A percentile compares a stretch with the other conserved stretches of the same genome.
These are phyloP conservation scores for Aegithalos caudatus DNA, from an alignment of 2,113 vertebrate species.

Conservation along the genomic window DNA sequence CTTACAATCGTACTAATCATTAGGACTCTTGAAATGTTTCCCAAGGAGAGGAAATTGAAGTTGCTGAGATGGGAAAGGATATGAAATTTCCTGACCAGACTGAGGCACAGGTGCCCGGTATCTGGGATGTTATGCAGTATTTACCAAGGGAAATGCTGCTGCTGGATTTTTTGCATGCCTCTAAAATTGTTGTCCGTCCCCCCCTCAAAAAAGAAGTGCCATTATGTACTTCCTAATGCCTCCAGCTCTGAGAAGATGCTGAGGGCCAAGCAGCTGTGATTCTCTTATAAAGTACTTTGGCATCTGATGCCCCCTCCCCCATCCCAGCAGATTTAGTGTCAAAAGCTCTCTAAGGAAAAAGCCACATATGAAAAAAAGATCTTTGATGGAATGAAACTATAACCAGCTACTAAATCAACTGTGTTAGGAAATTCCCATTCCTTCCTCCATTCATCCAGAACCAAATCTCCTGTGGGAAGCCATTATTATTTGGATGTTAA, in stretches of 20 bases:
- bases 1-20: slow-evolving; percentile 61
- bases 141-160: slow-evolving; percentile 68
- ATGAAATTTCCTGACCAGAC: slow-evolving; percentile 86
- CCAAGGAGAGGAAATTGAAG: slow-evolving; percentile 76
- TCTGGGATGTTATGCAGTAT: slow-evolving; percentile 77
- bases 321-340: not conserved
- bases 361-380: slow-evolving; percentile 68
- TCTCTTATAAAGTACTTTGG: slow-evolving; percentile 69
- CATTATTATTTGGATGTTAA: slow-evolving; percentile 67
- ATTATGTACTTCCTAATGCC: slow-evolving; percentile 70
- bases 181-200: not conserved
- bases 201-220: not conserved
- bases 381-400: slow-evolving; percentile 58
- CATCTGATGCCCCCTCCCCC: slow-evolving; percentile 67
- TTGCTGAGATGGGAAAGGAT: slow-evolving; percentile 81
- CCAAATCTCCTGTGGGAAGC: slow-evolving; percentile 59
- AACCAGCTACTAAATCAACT: slow-evolving; percentile 68
- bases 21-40: slow-evolving; percentile 74
- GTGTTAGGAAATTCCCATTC: slow-evolving; percentile 58
- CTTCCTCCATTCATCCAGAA: slow-evolving; percentile 62
- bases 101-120: slow-evolving; percentile 79
- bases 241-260: slow-evolving; percentile 70
- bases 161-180: slow-evolving; percentile 62
- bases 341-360: slow-evolving; percentile 61
- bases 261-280: slow-evolving; percentile 82